These are phyloP conservation scores for Zygothrica quintamaculata DNA, from an alignment of 2,888 invertebrate genomes.

Conservation along the genomic window DNA sequence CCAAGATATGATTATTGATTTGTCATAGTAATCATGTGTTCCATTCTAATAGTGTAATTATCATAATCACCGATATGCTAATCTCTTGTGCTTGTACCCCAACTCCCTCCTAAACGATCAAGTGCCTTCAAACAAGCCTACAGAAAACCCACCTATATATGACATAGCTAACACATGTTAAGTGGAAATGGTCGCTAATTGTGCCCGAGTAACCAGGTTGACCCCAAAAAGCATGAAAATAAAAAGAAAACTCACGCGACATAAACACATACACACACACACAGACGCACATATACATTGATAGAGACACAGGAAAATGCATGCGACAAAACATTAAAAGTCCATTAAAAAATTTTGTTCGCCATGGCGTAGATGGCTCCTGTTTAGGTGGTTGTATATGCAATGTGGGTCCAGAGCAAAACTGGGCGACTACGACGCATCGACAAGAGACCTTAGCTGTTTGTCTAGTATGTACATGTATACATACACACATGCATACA, in stretches of 20 bases:
- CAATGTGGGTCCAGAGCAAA: constrained; percentile 33
- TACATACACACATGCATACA: background rate
- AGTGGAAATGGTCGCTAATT: constrained; percentile 65
- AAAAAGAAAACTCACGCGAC: constrained; percentile 60
- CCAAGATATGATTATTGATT: too few species aligned
- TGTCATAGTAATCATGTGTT: too few species aligned
- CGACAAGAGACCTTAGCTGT: constrained; percentile 45
- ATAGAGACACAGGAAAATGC: constrained; percentile 37
- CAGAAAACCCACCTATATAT: constrained; percentile 55
- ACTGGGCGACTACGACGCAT: constrained; percentile 36
- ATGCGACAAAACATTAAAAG: constrained; percentile 79
- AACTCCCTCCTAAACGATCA: too few species aligned
- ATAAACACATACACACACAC: constrained; percentile 18
- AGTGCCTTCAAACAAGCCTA: background rate
- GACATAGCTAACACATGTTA: constrained; percentile 68
- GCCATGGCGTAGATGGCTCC: constrained; percentile 51
- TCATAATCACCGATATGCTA: constrained; percentile 18
- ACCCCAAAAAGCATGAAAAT: too few species aligned
- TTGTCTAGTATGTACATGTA: constrained; percentile 11
- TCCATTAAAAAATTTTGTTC: constrained; percentile 80
- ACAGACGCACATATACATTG: constrained; percentile 12
- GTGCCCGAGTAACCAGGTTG: constrained; percentile 53
- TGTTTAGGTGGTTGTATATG: constrained; percentile 56
- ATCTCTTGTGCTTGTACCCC: constrained; percentile 6
- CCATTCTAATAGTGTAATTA: constrained; percentile 1